Evolutionary conservation across 2,113 vertebrate genomes (phyloP).

Genomic region (Stigmatopora nigra): DNA sequence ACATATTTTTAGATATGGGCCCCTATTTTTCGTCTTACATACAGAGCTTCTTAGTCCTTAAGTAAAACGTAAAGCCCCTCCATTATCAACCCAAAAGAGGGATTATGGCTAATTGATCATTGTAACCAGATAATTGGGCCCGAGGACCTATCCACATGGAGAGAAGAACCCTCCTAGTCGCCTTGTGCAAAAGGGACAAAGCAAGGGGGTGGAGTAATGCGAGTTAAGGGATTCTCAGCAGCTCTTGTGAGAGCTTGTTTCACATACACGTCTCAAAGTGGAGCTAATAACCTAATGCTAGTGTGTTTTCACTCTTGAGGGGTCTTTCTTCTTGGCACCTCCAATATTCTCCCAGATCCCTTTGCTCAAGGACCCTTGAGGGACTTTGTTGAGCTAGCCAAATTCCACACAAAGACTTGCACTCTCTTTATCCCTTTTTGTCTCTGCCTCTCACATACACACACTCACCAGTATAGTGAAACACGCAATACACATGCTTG

Average conservation of each 20-base stretch:
- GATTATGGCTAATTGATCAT: conserved; percentile 80
- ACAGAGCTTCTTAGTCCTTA: conserved; percentile 41
- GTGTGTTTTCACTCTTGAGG: conserved; percentile 77
- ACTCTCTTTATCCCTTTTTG: conserved; percentile 41
- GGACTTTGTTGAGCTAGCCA: conserved; percentile 64
- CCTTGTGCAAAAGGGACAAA: conserved; percentile 81
- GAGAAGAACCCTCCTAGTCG: conserved; percentile 84
- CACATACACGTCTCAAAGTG: conserved; percentile 78
- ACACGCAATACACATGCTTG: conserved; percentile 12
- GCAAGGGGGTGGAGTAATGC: conserved; percentile 79
- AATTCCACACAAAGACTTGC: conserved; percentile 60
- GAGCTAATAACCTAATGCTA: conserved; percentile 78
- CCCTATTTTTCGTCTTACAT: conserved; percentile 42
- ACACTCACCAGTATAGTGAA: conserved; percentile 5
- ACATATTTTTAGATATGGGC: conserved; percentile 4
- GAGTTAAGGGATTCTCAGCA: conserved; percentile 89
- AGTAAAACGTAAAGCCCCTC: conserved; percentile 65
- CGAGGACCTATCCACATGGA: conserved; percentile 82
- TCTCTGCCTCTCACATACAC: conserved; percentile 3
- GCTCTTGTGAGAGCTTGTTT: conserved; percentile 79
- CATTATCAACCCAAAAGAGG: conserved; percentile 73
- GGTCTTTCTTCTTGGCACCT: conserved; percentile 70
- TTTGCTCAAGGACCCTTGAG: conserved; percentile 69
- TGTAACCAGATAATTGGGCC: conserved; percentile 81
- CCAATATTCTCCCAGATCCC: conserved; percentile 73